Evolutionary conservation across 2,888 invertebrate species (phyloP), one percentile per base, ranked within the genome.

Genomic region (Amorpha juglandis): DNA sequence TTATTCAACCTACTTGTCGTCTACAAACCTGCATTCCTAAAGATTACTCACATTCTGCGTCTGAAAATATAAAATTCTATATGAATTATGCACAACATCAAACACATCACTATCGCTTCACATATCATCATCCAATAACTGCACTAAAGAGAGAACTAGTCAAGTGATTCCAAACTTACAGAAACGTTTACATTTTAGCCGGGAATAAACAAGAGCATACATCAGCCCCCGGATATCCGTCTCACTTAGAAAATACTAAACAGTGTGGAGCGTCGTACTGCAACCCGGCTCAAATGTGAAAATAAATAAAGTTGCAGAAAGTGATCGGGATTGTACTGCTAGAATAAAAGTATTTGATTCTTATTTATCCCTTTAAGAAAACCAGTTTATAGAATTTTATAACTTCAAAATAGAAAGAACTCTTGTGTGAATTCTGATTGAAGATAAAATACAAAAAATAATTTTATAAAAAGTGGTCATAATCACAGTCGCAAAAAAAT

Each of bases 171-270:
- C 19, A 58, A 19, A 8, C 6, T 38, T 58, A 58, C 38, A 58
- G 58, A 58, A 53, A 16, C 55, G 19, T 42, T 58, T 58, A 58
- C 38, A 58, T 58, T 42, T 19, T 42, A 58, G 12, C 19, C 42
- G 58, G 38, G 58, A 19, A 42, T 58, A 83, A 84, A 82, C 81
- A 84, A 75, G 78, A 78, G 79, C 79, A 81, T 85, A 84, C 78
- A 81, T 85, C 82, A 81, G 27, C 78, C 68, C 55, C 78, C 81
- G 84, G 86, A 85, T 70, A 68, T 86, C 84, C 85, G 80, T 79
- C 76, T 79, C 75, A 72, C 78, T 76, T 51, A 51, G 42, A 58
- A 58, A 58, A 58, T 58, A 58, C 58, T 58, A 58, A 58, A 58
- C 58, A 42, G 12, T 42, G 19, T 19, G 42, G 11, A 9, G 38